Conservation (phyloP, 2,797 vertebrate genomes). For the Cyclopterus lumpus region DNA sequence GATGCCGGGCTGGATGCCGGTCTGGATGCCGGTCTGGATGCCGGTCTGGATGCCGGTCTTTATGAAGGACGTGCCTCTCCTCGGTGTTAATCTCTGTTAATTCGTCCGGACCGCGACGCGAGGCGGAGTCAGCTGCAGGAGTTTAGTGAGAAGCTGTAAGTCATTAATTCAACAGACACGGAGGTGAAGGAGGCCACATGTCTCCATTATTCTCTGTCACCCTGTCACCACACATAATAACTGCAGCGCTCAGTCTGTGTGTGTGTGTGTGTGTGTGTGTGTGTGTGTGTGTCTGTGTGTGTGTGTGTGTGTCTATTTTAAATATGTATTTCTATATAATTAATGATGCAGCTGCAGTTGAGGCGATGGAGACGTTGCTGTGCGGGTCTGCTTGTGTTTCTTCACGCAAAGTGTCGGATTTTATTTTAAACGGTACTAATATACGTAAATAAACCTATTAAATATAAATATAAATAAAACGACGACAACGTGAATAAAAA, state of each 20-base stretch:
- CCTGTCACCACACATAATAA: conserved; percentile 66
- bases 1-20: too few relatives aligned
- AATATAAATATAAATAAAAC: not conserved
- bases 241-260: conserved; percentile 2
- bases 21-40: too few relatives aligned
- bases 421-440: not conserved
- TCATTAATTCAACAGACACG: conserved; percentile 74
- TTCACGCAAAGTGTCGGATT: not conserved
- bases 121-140: conserved; percentile 61
- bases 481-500: not conserved
- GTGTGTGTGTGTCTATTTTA: not conserved
- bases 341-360: not conserved
- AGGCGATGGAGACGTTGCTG: not conserved
- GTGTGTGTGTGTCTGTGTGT: not conserved
- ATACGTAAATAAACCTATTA: not conserved
- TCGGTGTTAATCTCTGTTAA: conserved; percentile 63
- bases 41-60: too few relatives aligned
- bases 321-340: conserved; percentile 1
- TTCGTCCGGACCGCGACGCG: conserved; percentile 60
- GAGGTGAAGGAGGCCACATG: conserved; percentile 69
- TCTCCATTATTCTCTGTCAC: conserved; percentile 75
- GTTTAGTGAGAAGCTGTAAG: conserved; percentile 66
- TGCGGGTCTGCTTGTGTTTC: not conserved
- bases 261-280: too few relatives aligned
- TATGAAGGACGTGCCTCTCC: too few relatives aligned